Base-by-base conservation (phyloP, 2,888 invertebrate species). In the Apoderus coryli region DNA sequence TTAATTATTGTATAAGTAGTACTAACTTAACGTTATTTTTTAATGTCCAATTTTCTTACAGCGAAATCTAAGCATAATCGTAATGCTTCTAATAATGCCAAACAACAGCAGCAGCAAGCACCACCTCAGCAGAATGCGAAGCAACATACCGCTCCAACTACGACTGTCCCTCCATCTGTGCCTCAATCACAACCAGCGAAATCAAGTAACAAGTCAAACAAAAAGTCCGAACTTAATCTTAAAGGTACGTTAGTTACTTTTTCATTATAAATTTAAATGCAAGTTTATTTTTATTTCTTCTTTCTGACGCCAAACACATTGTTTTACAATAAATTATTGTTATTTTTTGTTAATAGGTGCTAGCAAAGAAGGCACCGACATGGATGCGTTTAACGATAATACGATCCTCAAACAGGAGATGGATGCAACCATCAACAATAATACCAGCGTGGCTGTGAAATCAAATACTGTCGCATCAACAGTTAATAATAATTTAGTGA, bases 301-400 rank as follows among this genome's bases (percentile, higher is more conserved):
- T n/a, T n/a, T n/a, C n/a, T n/a, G n/a, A n/a, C n/a, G n/a, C n/a
- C n/a, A n/a, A n/a, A n/a, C n/a, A n/a, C n/a, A n/a, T n/a, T n/a
- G n/a, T n/a, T n/a, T n/a, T n/a, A n/a, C n/a, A n/a, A n/a, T n/a
- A n/a, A n/a, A n/a, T n/a, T n/a, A n/a, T n/a, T n/a, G n/a, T n/a
- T n/a, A n/a, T n/a, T n/a, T n/a, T n/a, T n/a, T n/a, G n/a, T n/a
- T n/a, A n/a, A n/a, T n/a, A n/a, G n/a, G 68, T 36, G 64, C 65
- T 24, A 67, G 61, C 40, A 69, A 69, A 47, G 69, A 69, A 46
- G 68, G 67, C 38, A 65, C 67, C 14, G 69, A 69, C 35, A 68
- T 69, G 69, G 69, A 69, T 46, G 66, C 67, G 25, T 66, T 67
- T 45, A 62, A 61, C 37, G 55, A 53, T 35, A 52, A 51, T 23